phyloP scores from a whole-genome alignment of 1,140 invertebrate genomes.

The Habropoda laboriosa region DNA sequence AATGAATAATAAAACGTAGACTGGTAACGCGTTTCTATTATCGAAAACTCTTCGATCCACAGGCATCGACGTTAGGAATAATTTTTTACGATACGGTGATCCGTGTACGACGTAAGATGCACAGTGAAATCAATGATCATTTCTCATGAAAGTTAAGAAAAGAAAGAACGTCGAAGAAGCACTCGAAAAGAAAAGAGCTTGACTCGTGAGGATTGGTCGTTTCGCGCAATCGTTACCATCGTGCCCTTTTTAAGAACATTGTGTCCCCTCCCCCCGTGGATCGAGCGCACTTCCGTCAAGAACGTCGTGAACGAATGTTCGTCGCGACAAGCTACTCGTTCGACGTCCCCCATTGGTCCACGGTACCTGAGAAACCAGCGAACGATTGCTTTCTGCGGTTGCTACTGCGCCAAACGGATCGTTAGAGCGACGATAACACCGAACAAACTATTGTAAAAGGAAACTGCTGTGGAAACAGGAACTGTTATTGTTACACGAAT shows the following conservation, averaged over 20 bases:
- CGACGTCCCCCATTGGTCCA: background rate
- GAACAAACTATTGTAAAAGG: conserved; percentile 31
- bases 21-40: conserved; percentile 4
- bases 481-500: conserved; percentile 68
- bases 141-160: too few species aligned
- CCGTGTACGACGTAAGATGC: background rate
- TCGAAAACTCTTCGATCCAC: background rate
- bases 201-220: background rate
- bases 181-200: background rate
- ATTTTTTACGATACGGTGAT: conserved; percentile 44
- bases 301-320: background rate
- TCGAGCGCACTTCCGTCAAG: background rate
- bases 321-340: background rate
- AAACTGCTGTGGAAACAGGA: conserved; percentile 49
- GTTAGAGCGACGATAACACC: background rate
- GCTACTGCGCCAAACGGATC: background rate
- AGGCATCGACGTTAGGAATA: conserved; percentile 37
- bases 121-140: background rate
- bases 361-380: conserved; percentile 14
- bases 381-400: conserved; percentile 11
- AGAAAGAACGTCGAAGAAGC: too few species aligned
- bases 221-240: background rate
- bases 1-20: too few species aligned
- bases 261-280: background rate
- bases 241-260: conserved; percentile 5